A percentile compares a stretch with the other conserved stretches of the same genome.
These are phyloP conservation scores for Sabatieria punctata DNA, from an alignment of 2,888 invertebrate genomes.

Conservation along the genomic window DNA sequence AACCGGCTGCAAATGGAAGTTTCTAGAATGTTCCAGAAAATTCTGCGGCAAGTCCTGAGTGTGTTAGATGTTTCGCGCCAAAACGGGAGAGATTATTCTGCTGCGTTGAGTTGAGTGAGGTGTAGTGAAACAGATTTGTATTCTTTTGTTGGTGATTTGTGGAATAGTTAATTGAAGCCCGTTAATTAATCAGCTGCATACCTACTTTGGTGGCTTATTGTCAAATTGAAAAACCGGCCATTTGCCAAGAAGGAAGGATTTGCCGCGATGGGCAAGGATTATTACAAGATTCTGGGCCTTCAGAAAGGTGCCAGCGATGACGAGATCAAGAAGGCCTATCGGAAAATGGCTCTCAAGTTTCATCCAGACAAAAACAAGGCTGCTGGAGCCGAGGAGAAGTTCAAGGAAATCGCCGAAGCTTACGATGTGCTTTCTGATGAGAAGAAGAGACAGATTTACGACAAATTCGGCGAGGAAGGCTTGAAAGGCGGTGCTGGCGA, in stretches of 20 bases:
- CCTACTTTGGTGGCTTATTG: not conserved
- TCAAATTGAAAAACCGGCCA: too few relatives aligned
- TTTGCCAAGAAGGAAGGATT: too few relatives aligned
- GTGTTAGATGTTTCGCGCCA: too few relatives aligned
- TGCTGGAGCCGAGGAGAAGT: conserved; percentile 67
- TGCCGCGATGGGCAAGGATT: conserved; percentile 92
- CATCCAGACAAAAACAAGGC: conserved; percentile 98
- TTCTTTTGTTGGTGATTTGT: too few relatives aligned
- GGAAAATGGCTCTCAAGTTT: conserved; percentile 76
- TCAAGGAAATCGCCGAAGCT: conserved; percentile 72
- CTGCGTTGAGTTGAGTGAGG: too few relatives aligned
- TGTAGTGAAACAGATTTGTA: too few relatives aligned
- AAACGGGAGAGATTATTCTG: too few relatives aligned
- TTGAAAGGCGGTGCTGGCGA: conserved; percentile 45
- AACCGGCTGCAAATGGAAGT: too few relatives aligned
- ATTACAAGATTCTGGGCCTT: conserved; percentile 81
- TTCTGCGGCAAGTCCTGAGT: too few relatives aligned
- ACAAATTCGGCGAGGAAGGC: conserved; percentile 78
- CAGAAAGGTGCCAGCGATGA: conserved; percentile 71
- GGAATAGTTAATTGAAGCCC: too few relatives aligned
- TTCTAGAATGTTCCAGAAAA: too few relatives aligned
- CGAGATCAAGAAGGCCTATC: conserved; percentile 48
- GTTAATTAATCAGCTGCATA: not conserved
- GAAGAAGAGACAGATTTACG: conserved; percentile 73
- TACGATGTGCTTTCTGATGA: conserved; percentile 91